A percentile compares a stretch with the other conserved stretches of the same genome.
These are phyloP conservation scores for Allacma fusca DNA, from an alignment of 2,888 invertebrate species.

Conservation along the genomic window DNA sequence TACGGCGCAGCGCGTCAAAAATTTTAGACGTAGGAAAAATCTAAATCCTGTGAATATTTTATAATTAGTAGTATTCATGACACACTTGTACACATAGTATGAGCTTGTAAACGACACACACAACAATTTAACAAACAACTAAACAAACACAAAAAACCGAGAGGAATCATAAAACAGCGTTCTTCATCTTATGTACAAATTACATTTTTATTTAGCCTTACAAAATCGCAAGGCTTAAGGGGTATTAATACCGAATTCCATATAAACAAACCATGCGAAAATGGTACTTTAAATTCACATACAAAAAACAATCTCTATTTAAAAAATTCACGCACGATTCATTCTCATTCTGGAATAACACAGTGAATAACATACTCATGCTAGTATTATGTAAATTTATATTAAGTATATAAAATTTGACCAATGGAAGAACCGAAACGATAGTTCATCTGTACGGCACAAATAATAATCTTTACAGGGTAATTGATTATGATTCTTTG, in stretches of 20 bases:
- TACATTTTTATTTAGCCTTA: constrained; percentile 14
- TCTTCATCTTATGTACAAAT: constrained; percentile 18
- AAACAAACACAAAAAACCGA: constrained; percentile 15
- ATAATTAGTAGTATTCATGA: constrained; percentile 11
- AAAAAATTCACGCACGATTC: constrained; percentile 25
- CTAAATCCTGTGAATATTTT: constrained; percentile 17
- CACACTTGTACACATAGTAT: constrained; percentile 24
- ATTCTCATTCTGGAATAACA: constrained; percentile 28
- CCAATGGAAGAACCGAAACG: constrained; percentile 40
- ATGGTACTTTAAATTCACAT: constrained; percentile 16
- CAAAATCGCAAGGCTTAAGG: background rate
- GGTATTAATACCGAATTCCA: constrained; percentile 1
- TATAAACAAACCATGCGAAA: constrained; percentile 25
- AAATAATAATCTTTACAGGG: constrained; percentile 32
- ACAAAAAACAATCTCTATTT: constrained; percentile 8
- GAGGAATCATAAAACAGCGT: constrained; percentile 23
- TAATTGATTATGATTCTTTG: constrained; percentile 12
- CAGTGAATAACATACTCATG: constrained; percentile 11
- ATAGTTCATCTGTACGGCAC: constrained; percentile 17
- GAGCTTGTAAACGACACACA: constrained; percentile 31
- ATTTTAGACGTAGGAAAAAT: constrained; percentile 34
- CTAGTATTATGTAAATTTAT: constrained; percentile 24
- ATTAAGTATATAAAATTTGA: constrained; percentile 34
- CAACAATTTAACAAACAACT: constrained; percentile 26
- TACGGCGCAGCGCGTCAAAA: constrained; percentile 25